A percentile compares a stretch with the other conserved stretches of the same genome.
phyloP scores from a whole-genome alignment of 2,113 vertebrate genomes.

The Tachuris rubrigastra region DNA sequence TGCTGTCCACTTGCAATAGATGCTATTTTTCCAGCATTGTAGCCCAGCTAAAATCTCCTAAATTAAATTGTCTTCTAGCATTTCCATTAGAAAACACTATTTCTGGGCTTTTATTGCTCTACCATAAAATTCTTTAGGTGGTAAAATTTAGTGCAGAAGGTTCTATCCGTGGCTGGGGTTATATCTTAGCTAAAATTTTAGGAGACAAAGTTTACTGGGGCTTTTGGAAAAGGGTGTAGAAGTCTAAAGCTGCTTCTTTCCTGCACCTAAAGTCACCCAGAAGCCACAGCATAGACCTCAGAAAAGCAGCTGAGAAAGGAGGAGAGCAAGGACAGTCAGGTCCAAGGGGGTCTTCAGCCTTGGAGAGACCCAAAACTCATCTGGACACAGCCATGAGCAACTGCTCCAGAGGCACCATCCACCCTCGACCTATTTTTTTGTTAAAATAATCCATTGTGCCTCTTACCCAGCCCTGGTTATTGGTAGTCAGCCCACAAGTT shows the following conservation, averaged over 20 bases:
- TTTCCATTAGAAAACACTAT: conserved; percentile 8
- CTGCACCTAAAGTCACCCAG: not conserved
- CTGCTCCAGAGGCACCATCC: not conserved
- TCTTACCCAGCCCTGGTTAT: rapidly evolving
- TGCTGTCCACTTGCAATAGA: not conserved
- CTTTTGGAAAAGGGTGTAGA: not conserved
- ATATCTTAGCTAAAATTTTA: not conserved
- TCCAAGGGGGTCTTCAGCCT: not conserved
- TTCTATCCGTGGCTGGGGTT: not conserved
- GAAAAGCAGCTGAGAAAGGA: rapidly evolving
- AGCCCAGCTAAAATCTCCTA: not conserved
- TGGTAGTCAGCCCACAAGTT: not conserved
- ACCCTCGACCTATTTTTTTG: not conserved
- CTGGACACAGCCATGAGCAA: not conserved
- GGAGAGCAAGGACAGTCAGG: not conserved
- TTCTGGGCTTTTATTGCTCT: not conserved
- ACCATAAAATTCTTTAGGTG: not conserved
- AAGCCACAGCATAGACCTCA: not conserved
- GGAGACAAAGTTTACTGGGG: not conserved
- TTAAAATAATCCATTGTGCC: rapidly evolving
- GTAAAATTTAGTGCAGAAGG: not conserved
- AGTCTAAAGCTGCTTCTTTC: not conserved
- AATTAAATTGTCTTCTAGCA: not conserved
- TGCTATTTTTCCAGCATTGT: not conserved
- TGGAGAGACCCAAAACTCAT: not conserved